Percentiles rank a stretch among this genome's conserved stretches.
Evolutionary conservation across 2,888 invertebrate genomes (phyloP).

Genomic region (Diarsia mendica): DNA sequence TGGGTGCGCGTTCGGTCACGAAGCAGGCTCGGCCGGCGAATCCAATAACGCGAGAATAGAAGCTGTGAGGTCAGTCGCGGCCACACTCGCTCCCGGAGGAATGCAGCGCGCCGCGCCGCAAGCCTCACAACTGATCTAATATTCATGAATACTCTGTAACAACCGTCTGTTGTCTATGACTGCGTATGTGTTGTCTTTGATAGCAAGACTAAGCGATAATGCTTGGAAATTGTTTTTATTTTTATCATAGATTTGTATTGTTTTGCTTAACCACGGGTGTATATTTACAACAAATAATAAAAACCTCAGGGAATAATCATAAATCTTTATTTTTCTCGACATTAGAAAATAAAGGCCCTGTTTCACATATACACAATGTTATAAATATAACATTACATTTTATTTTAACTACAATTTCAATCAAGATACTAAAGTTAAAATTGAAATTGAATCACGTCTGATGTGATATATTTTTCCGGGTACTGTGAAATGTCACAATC

Average conservation of each 20-base stretch:
- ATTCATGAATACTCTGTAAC: slow-evolving; percentile 73
- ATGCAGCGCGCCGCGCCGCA: slow-evolving; percentile 57
- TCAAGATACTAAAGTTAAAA: too few relatives aligned
- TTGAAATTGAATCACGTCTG: too few relatives aligned
- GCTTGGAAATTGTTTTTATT: neutral
- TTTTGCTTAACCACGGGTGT: neutral
- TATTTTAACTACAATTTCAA: too few relatives aligned
- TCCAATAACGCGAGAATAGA: slow-evolving; percentile 75
- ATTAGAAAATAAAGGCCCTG: too few relatives aligned
- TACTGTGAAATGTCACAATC: neutral
- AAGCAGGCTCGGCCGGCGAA: slow-evolving; percentile 71
- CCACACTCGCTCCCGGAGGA: slow-evolving; percentile 68
- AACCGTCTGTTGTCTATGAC: slow-evolving; percentile 57
- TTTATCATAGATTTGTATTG: neutral
- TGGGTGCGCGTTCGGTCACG: slow-evolving; percentile 63
- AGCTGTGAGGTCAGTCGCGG: slow-evolving; percentile 65
- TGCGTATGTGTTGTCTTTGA: slow-evolving; percentile 2
- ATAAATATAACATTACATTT: too few relatives aligned
- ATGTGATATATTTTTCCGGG: neutral
- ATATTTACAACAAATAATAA: slow-evolving; percentile 1
- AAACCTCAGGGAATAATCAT: neutral
- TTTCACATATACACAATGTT: too few relatives aligned
- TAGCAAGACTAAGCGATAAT: neutral
- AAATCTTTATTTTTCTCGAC: too few relatives aligned
- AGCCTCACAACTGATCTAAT: slow-evolving; percentile 68